These are phyloP conservation scores for Lithophane socia DNA, from an alignment of 2,888 invertebrate species.

Conservation along the genomic window DNA sequence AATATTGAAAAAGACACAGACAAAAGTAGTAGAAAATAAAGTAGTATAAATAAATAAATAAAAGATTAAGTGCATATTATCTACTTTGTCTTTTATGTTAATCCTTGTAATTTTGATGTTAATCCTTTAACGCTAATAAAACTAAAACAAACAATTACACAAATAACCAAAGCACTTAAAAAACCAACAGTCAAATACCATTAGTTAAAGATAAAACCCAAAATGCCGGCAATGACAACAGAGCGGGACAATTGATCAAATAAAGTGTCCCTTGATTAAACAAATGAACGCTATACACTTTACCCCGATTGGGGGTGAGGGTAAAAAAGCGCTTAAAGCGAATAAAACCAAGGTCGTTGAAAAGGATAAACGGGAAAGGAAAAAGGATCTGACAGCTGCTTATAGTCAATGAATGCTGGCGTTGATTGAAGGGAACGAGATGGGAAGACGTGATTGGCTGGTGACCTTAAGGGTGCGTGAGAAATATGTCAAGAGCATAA, in stretches of 20 bases:
- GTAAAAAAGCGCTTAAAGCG: conserved; percentile 51
- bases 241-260: conserved; percentile 62
- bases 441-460: conserved; percentile 31
- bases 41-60: too few relatives aligned
- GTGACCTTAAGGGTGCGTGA: conserved; percentile 7
- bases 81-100: too few relatives aligned
- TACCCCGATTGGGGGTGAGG: conserved; percentile 25
- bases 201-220: conserved; percentile 32
- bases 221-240: conserved; percentile 41
- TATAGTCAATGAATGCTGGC: conserved; percentile 38
- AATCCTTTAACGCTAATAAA: neutral
- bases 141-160: conserved; percentile 26
- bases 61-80: too few relatives aligned
- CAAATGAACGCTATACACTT: conserved; percentile 57
- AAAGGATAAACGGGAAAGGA: conserved; percentile 37
- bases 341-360: conserved; percentile 49
- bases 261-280: conserved; percentile 64
- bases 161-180: conserved; percentile 28
- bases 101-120: neutral
- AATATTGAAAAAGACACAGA: too few relatives aligned
- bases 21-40: too few relatives aligned
- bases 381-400: conserved; percentile 54
- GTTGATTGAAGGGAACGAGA: conserved; percentile 53
- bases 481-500: neutral
- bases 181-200: conserved; percentile 38